phyloP scores from a whole-genome alignment of 1,140 invertebrate genomes.

The Meloidogyne hapla region DNA sequence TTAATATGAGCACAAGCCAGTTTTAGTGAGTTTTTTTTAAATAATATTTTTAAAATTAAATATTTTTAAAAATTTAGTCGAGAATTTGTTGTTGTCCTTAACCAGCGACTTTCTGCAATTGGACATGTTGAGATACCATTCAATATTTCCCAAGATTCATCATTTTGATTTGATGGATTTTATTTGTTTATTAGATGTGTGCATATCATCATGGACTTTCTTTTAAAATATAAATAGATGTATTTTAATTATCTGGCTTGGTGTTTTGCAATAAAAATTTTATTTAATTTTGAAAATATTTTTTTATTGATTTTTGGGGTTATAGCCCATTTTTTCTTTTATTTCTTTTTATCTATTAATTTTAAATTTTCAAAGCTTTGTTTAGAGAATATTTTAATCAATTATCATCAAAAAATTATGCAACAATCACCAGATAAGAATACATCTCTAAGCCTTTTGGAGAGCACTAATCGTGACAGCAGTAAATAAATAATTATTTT shows the following conservation, averaged over 20 bases:
- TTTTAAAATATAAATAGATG: too few relatives aligned
- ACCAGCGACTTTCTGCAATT: constrained; percentile 27
- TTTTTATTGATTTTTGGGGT: not conserved
- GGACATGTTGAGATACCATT: constrained; percentile 26
- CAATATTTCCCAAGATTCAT: constrained; percentile 20
- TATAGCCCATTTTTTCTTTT: not conserved
- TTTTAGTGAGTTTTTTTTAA: constrained; percentile 31
- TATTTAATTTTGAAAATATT: too few relatives aligned
- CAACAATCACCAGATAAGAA: not conserved
- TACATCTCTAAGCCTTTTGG: not conserved
- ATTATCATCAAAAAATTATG: not conserved
- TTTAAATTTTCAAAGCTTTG: not conserved
- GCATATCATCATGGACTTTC: too few relatives aligned
- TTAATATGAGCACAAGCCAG: constrained; percentile 18
- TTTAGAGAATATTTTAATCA: not conserved
- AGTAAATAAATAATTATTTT: not conserved
- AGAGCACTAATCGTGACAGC: not conserved
- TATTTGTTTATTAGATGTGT: not conserved
- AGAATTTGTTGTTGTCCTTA: constrained; percentile 16
- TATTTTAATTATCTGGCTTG: too few relatives aligned
- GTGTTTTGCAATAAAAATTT: too few relatives aligned
- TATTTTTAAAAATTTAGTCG: constrained; percentile 17
- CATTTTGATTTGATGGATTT: not conserved
- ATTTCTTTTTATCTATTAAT: not conserved
- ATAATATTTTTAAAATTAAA: not conserved